Conservation (phyloP, 2,113 vertebrate genomes). For the Parus major region DNA sequence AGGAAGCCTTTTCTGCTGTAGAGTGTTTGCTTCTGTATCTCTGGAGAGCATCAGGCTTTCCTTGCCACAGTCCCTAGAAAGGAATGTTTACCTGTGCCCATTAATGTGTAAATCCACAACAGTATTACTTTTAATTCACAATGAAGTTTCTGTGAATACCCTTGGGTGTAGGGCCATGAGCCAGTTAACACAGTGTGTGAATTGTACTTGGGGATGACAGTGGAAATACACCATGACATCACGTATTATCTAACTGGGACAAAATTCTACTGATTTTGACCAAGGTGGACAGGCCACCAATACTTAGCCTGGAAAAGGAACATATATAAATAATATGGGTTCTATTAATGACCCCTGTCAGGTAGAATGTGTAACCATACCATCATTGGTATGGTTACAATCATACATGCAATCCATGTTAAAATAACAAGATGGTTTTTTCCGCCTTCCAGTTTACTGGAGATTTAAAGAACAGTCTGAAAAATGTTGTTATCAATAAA, state of each 20-base stretch:
- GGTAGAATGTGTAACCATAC: background rate
- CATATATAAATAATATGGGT: background rate
- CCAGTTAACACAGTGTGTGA: rapidly evolving
- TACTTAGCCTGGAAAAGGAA: background rate
- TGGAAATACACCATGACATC: background rate
- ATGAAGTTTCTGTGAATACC: background rate
- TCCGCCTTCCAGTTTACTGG: background rate
- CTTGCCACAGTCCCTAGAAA: background rate
- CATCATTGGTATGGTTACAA: no score
- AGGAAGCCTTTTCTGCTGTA: background rate
- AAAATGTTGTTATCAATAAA: background rate
- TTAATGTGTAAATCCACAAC: background rate
- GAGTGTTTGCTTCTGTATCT: background rate
- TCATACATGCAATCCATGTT: background rate
- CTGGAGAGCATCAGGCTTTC: background rate
- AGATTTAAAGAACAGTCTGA: background rate
- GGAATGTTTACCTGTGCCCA: background rate
- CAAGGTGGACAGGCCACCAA: no score
- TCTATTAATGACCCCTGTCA: background rate
- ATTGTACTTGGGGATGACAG: background rate
- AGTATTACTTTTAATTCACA: background rate
- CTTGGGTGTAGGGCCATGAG: no score
- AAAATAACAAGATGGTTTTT: background rate
- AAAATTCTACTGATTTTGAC: background rate
- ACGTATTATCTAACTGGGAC: no score